Percentiles rank a stretch among this genome's conserved stretches.
phyloP scores from a whole-genome alignment of 2,797 vertebrate species.

The Alcedo quadribrachys region DNA sequence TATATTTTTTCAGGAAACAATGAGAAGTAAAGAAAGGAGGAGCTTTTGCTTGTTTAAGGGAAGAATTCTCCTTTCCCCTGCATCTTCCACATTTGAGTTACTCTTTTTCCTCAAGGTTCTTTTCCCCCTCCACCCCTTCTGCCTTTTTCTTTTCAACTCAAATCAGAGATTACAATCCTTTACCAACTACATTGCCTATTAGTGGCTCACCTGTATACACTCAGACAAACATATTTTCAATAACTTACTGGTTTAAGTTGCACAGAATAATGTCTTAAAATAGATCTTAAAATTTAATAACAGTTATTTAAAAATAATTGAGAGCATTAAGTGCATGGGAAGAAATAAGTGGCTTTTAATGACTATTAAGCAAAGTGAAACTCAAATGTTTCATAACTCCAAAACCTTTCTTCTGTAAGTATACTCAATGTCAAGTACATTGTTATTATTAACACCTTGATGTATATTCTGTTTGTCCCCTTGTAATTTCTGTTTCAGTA shows the following conservation, averaged over 20 bases:
- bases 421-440: neutral
- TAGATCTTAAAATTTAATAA: neutral
- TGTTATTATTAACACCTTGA: neutral
- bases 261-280: neutral
- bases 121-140: rapidly evolving
- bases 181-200: neutral
- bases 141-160: neutral
- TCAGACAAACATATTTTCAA: neutral
- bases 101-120: neutral
- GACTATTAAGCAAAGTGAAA: neutral
- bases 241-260: neutral
- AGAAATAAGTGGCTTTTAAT: neutral
- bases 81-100: neutral
- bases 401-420: neutral
- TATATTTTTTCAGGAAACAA: neutral
- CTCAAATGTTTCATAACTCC: neutral
- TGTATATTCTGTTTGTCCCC: neutral
- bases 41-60: too few relatives aligned
- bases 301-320: neutral
- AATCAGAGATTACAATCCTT: neutral
- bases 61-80: neutral
- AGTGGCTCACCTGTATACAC: neutral
- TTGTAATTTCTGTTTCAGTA: neutral
- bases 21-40: rapidly evolving
- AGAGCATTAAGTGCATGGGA: neutral